These are phyloP conservation scores for Excalfactoria chinensis DNA, from an alignment of 2,113 vertebrate species.

Conservation along the genomic window DNA sequence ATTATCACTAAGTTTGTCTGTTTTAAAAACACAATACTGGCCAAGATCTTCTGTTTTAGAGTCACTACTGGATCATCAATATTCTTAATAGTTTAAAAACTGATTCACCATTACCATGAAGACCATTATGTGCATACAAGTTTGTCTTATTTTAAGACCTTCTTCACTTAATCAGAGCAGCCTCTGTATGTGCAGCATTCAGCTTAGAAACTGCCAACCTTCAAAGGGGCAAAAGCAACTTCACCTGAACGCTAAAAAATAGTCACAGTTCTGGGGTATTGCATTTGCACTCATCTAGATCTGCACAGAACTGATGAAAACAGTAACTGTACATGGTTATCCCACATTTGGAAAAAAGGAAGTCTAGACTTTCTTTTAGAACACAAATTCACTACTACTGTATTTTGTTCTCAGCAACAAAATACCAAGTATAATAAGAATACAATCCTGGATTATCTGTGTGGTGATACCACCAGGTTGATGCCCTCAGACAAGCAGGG, in stretches of 20 bases:
- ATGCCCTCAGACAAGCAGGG: not conserved
- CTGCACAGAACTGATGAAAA: not conserved
- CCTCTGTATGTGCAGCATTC: not conserved
- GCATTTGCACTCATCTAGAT: not conserved
- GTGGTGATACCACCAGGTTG: not conserved
- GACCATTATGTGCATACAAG: not conserved
- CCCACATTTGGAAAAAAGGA: not conserved
- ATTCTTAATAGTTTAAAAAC: constrained; percentile 4
- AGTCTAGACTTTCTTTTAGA: not conserved
- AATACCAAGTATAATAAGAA: not conserved
- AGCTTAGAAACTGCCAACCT: not conserved
- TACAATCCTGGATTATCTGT: not conserved
- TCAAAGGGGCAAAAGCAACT: not conserved
- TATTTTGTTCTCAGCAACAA: not conserved
- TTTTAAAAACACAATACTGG: not conserved
- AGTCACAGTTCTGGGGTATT: not conserved
- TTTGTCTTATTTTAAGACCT: not conserved
- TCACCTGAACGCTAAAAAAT: not conserved
- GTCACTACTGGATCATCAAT: not conserved
- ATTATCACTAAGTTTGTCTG: not conserved
- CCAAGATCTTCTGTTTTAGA: not conserved
- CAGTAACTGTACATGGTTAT: not conserved
- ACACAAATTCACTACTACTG: not conserved
- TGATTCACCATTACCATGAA: not conserved
- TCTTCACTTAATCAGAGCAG: not conserved